Conservation (phyloP, 2,888 invertebrate species). For the Spodoptera exigua region DNA sequence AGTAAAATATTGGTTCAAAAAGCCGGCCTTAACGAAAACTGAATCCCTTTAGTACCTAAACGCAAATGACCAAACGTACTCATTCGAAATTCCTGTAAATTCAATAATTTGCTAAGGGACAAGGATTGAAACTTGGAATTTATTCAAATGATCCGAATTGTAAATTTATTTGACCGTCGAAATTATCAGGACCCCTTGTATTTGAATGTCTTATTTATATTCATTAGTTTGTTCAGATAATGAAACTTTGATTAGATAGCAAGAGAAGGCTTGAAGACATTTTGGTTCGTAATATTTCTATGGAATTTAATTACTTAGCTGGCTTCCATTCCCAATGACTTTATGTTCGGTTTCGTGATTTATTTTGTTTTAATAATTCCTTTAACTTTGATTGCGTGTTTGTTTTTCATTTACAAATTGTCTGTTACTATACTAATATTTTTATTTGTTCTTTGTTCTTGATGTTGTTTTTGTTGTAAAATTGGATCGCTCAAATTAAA, state of each 20-base stretch:
- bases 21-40: no score
- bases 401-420: constrained; percentile 27
- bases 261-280: constrained; percentile 43
- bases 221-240: constrained; percentile 71
- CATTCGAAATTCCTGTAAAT: constrained; percentile 28
- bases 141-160: constrained; percentile 65
- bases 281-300: constrained; percentile 44
- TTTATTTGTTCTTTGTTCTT: no score
- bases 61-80: constrained; percentile 15
- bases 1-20: no score
- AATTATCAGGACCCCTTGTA: constrained; percentile 65
- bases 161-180: constrained; percentile 71
- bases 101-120: constrained; percentile 44
- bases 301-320: constrained; percentile 45
- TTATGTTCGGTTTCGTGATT: constrained; percentile 31
- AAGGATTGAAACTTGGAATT: constrained; percentile 50
- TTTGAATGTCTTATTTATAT: constrained; percentile 71
- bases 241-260: constrained; percentile 70
- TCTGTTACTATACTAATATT: no score
- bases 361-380: constrained; percentile 49
- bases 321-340: constrained; percentile 33
- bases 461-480: no score
- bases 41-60: constrained; percentile 1
- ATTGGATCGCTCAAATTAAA: no score
- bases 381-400: constrained; percentile 28